Evolutionary conservation across 2,888 invertebrate species (phyloP), one percentile per base, ranked within the genome.

Genomic region (Aproaerema taeniolella): DNA sequence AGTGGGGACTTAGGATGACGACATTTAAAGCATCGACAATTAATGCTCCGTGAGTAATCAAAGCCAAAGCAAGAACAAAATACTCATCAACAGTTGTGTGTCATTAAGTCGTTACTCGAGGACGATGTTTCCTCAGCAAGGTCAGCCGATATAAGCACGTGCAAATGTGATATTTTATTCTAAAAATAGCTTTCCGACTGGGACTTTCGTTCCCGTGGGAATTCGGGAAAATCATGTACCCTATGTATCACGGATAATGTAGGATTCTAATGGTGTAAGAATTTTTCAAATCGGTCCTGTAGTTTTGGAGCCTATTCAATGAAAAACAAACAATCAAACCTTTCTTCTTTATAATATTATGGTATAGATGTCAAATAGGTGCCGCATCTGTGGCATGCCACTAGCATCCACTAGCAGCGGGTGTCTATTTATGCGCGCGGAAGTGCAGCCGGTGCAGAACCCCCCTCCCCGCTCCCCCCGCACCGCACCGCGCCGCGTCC

Each of bases 401-500:
- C 20, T 4, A 8, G 20, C 8, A 8, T 4, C 5, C 5, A 8
- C 5, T 4, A 20, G 20, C 20, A 20, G 20, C 20, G 4, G 5
- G 20, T 8, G 20, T n/a, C 20, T 20, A 20, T 20, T 20, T 20
- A 20, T 20, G 8, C 20, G 20, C 8, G 20, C 20, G 20, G 20
- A 20, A 20, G 20, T 8, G 4, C 20, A n/a, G 20, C 20, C 5
- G 26, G 8, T 26, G 26, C 26, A n/a, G n/a, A 20, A 20, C 5
- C 7, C 8, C n/a, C 8, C 26, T 2, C 31, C 31, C 10, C 9
- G 3, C 8, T 2, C 31, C 31, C 31, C 15, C 33, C 10, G 8
- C 33, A 17, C 24, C 7, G 12, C 24, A 33, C 33, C 20, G 8
- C 33, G 1, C 24, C 33, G n/a, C n/a, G n/a, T 24, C 20, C 33